These are phyloP conservation scores for Heterotis niloticus DNA, from an alignment of 2,113 vertebrate genomes.

Conservation along the genomic window DNA sequence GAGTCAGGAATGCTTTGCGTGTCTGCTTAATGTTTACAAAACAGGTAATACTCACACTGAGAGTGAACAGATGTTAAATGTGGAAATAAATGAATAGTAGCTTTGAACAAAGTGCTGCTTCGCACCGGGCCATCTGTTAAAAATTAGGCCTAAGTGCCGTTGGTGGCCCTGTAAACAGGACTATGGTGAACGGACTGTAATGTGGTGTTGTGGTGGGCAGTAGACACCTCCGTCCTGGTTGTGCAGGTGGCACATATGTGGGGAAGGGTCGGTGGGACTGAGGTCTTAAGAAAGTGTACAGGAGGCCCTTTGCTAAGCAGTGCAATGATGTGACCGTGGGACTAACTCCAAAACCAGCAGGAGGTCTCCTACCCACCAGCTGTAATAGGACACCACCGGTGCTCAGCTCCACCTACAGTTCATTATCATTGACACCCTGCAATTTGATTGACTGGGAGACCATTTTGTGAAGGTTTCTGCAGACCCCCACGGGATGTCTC, in stretches of 20 bases:
- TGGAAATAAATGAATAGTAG: not conserved
- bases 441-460: constrained; percentile 35
- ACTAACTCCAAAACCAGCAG: not conserved
- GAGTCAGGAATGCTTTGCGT: not conserved
- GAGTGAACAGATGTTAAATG: constrained; percentile 11
- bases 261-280: not conserved
- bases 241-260: not conserved
- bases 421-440: constrained; percentile 26
- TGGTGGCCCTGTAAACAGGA: too few species aligned
- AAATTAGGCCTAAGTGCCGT: not conserved
- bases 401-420: constrained; percentile 31
- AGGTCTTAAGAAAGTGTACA: not conserved
- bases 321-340: not conserved
- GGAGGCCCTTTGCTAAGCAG: not conserved
- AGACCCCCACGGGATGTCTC: not conserved
- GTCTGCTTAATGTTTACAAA: constrained; percentile 13
- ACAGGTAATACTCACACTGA: constrained; percentile 9
- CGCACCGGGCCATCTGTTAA: not conserved
- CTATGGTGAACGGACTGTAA: too few species aligned
- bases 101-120: not conserved
- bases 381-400: constrained; percentile 35
- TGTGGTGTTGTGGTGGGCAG: too few species aligned
- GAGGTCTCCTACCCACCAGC: not conserved
- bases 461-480: constrained; percentile 1
- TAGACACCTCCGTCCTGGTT: too few species aligned